Conservation (phyloP, 2,797 vertebrate species). For the Myiothlypis coronata region DNA sequence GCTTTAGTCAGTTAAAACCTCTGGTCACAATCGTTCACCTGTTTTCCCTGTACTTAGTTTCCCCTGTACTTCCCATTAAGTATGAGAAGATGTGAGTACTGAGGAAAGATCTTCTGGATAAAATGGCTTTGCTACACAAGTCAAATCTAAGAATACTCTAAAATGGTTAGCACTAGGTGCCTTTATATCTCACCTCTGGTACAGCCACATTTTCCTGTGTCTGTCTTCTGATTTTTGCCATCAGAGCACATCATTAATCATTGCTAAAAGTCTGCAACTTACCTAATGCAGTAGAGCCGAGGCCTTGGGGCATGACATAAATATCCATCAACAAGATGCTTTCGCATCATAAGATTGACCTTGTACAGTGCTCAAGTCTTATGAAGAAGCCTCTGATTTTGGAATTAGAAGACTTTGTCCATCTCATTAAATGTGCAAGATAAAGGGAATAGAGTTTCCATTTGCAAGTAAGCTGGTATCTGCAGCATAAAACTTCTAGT, state of each 20-base stretch:
- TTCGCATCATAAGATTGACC: not conserved
- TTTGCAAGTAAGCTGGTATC: not conserved
- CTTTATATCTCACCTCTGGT: not conserved
- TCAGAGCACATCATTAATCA: not conserved
- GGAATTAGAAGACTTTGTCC: not conserved
- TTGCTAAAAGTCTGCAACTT: not conserved
- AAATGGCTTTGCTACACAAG: not conserved
- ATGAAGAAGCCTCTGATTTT: not conserved
- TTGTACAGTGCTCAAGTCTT: not conserved
- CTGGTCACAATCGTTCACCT: not conserved
- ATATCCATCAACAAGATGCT: not conserved
- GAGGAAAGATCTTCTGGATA: not conserved
- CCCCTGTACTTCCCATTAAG: not conserved
- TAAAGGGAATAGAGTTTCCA: not conserved
- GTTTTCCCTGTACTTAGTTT: not conserved
- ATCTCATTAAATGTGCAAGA: not conserved
- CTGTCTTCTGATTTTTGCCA: not conserved
- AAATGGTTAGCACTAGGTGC: not conserved
- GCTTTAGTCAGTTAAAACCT: not conserved
- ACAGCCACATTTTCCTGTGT: not conserved
- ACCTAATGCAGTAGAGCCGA: not conserved
- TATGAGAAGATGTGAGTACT: not conserved
- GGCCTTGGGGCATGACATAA: not conserved
- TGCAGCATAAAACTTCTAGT: not conserved
- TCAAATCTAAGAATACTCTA: not conserved